Conservation (phyloP, 2,113 vertebrate genomes). For the Lepus timidus region DNA sequence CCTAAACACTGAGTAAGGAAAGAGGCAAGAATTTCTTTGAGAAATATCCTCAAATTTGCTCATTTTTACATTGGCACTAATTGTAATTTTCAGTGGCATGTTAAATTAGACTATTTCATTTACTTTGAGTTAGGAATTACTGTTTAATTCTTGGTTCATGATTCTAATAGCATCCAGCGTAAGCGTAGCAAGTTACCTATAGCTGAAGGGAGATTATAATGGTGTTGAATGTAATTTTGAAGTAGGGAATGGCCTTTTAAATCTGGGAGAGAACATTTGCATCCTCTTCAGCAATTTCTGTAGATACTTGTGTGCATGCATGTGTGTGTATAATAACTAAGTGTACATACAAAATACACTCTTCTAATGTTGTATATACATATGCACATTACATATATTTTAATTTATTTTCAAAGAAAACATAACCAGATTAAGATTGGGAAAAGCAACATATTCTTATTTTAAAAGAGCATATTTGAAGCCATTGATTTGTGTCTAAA, state of each 20-base stretch:
- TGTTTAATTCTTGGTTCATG: slow-evolving; percentile 55
- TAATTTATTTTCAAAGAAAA: no score
- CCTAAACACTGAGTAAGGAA: no score
- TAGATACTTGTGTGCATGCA: not conserved
- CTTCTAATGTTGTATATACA: slow-evolving; percentile 70
- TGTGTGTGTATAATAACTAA: slow-evolving; percentile 33
- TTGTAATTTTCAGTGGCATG: slow-evolving; percentile 13
- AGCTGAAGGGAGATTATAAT: slow-evolving; percentile 53
- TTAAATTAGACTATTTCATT: slow-evolving; percentile 51
- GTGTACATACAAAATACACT: slow-evolving; percentile 57
- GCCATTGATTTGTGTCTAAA: no score
- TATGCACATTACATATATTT: not conserved
- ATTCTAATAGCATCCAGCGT: slow-evolving; percentile 39
- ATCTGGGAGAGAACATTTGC: slow-evolving; percentile 74
- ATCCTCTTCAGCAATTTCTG: slow-evolving; percentile 73
- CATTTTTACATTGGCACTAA: not conserved
- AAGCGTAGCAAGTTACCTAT: slow-evolving; percentile 55
- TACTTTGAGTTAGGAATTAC: slow-evolving; percentile 43
- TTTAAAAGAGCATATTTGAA: no score
- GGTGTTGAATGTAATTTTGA: slow-evolving; percentile 78
- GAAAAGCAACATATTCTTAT: no score
- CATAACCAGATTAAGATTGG: no score
- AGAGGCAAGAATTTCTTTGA: no score
- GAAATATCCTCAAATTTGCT: not conserved
- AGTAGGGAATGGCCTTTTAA: slow-evolving; percentile 71